These are phyloP conservation scores for Dynastes grantii DNA, from an alignment of 2,888 invertebrate species.

Conservation along the genomic window DNA sequence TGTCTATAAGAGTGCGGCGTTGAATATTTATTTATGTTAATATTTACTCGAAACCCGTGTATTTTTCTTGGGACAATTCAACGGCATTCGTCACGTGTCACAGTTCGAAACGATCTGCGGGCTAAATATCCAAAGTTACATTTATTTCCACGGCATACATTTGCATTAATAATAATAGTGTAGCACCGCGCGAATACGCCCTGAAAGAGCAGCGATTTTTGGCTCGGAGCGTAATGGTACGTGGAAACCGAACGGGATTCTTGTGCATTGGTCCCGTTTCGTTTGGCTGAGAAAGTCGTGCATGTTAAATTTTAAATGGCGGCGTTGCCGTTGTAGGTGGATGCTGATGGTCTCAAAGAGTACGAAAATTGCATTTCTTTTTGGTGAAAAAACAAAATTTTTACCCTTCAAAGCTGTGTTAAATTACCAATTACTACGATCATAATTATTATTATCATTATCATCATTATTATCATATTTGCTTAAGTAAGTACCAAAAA, in stretches of 20 bases:
- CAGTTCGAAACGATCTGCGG: conserved; percentile 17
- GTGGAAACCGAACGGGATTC: too few relatives aligned
- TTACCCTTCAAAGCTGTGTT: too few relatives aligned
- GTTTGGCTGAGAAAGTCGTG: conserved; percentile 47
- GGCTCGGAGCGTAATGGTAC: too few relatives aligned
- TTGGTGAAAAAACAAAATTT: too few relatives aligned
- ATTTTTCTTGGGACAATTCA: conserved; percentile 12
- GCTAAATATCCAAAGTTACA: conserved; percentile 31
- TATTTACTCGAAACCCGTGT: conserved; percentile 31
- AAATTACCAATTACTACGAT: too few relatives aligned
- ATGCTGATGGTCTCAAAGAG: conserved; percentile 1
- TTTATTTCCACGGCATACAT: conserved; percentile 58
- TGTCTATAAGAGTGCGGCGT: not conserved
- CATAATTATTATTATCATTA: too few relatives aligned
- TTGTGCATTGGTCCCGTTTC: conserved; percentile 53
- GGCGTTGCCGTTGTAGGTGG: not conserved
- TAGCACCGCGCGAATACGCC: conserved; percentile 53
- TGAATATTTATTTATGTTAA: conserved; percentile 41
- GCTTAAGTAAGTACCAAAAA: too few relatives aligned
- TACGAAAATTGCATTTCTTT: too few relatives aligned
- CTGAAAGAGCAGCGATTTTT: not conserved
- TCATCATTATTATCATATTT: too few relatives aligned
- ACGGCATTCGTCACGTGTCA: conserved; percentile 36
- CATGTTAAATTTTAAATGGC: conserved; percentile 55
- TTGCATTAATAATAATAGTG: conserved; percentile 59